A percentile compares a stretch with the other conserved stretches of the same genome.
Evolutionary conservation across 2,888 invertebrate genomes (phyloP).

Genomic region (Oxyteleia sp.): DNA sequence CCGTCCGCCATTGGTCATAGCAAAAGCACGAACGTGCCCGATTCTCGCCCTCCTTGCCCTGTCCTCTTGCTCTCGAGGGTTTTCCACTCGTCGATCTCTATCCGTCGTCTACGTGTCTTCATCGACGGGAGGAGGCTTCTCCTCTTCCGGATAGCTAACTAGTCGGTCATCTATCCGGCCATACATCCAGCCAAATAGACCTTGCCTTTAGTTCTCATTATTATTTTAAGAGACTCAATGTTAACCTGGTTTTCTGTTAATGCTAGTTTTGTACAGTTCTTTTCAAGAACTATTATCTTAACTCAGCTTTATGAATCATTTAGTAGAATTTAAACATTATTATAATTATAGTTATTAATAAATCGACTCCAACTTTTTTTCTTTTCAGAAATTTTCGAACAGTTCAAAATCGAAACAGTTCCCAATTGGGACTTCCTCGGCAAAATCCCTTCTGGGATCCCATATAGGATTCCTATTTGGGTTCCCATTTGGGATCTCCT

Average conservation of each 20-base stretch:
- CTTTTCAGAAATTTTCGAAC: no score
- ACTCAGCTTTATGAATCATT: no score
- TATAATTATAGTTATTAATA: no score
- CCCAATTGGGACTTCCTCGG: no score
- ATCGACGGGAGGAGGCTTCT: constrained; percentile 21
- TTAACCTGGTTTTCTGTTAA: not conserved
- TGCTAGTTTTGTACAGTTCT: not conserved
- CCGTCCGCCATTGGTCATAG: constrained; percentile 87
- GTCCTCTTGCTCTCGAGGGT: constrained; percentile 62
- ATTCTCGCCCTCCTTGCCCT: constrained; percentile 77
- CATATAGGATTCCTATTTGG: no score
- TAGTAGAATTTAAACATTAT: no score
- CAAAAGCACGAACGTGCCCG: constrained; percentile 83
- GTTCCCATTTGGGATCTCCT: no score
- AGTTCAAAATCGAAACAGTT: no score
- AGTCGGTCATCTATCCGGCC: constrained; percentile 14
- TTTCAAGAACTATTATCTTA: no score
- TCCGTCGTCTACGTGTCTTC: constrained; percentile 41
- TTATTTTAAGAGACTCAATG: not conserved
- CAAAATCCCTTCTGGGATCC: no score
- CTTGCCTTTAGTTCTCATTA: constrained; percentile 8
- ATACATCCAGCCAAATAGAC: not conserved
- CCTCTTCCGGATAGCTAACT: constrained; percentile 26
- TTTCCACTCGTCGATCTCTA: constrained; percentile 50
- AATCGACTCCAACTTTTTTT: no score